Base-by-base conservation (phyloP, 1,140 invertebrate genomes). In the Bradysia coprophila region DNA sequence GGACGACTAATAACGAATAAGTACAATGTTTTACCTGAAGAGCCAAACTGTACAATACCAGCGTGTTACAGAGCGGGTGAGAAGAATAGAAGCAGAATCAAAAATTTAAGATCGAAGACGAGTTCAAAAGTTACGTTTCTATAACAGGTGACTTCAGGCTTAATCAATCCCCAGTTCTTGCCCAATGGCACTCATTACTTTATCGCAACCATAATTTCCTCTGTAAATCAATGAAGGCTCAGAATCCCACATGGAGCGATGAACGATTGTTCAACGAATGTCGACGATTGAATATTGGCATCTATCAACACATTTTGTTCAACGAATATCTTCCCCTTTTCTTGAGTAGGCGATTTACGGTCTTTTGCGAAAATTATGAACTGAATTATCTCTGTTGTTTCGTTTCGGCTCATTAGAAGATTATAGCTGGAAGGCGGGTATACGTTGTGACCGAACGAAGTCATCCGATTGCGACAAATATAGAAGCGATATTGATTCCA, bases 201-300 rank as follows among this genome's bases (percentile, higher is more conserved):
- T 65, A 88, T 21, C 65, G 93, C 33, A 82, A 94, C 52, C 91
- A 95, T 57, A 96, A 96, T 59, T 66, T 82, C 24, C 56, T 96
- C 8, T 87, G 86, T 1, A 53, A 62, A 3, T 58, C 65, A 21
- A 54, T 93, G 6, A 46, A 55, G 2, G 48, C 54, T 6, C 40
- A 81, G 0, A 79, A 83, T 62, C 76, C 79, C 0, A 60, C 66
- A 5, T 86, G 82, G 75, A 62, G 64, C 23, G 83, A 88, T 51
- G 81, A 89, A 48, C 62, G 63, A 20, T 45, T 89, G 0, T 91
- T 83, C 56, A 70, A 80, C 56, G 88, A 94, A 64, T 65, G 84
- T 3, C 68, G 88, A 43, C 72, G 76, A 47, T 85, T 94, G 40
- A 67, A 90, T 1, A 76, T 82, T n/a, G 89, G 88, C 3, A 71